Evolutionary conservation across 2,113 vertebrate genomes (phyloP).

Genomic region (Rhea pennata): DNA sequence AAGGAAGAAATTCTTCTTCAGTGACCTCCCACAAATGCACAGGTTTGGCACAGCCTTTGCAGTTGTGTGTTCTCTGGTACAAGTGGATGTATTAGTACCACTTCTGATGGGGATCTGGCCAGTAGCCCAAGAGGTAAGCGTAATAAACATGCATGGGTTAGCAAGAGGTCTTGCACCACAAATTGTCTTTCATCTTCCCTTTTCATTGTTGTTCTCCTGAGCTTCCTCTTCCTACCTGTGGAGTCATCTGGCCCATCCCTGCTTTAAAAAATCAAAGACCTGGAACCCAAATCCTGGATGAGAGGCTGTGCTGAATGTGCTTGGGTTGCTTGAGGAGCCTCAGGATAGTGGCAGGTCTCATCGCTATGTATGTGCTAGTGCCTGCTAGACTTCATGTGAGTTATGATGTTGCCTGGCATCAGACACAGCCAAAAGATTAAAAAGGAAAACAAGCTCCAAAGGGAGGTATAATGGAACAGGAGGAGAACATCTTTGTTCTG

Average conservation of each 20-base stretch:
- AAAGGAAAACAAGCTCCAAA: neutral
- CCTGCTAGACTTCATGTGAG: neutral
- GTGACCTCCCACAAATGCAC: neutral
- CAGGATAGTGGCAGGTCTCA: neutral
- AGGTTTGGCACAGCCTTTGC: neutral
- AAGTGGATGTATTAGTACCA: neutral
- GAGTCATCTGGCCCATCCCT: neutral
- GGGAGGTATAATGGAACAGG: neutral
- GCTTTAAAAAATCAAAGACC: rapidly evolving
- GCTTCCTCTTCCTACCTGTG: neutral
- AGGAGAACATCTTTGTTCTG: neutral
- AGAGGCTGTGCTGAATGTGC: neutral
- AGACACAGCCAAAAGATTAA: neutral
- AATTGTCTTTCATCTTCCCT: neutral
- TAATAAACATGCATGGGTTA: neutral
- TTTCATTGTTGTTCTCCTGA: neutral
- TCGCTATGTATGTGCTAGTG: neutral
- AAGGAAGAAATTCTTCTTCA: neutral
- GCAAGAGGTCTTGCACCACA: neutral
- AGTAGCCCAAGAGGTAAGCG: rapidly evolving
- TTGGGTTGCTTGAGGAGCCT: neutral
- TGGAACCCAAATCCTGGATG: neutral
- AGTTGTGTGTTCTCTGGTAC: neutral
- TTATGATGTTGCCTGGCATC: neutral
- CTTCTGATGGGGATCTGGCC: neutral